phyloP scores from a whole-genome alignment of 2,797 vertebrate genomes.

The Perodicticus potto region DNA sequence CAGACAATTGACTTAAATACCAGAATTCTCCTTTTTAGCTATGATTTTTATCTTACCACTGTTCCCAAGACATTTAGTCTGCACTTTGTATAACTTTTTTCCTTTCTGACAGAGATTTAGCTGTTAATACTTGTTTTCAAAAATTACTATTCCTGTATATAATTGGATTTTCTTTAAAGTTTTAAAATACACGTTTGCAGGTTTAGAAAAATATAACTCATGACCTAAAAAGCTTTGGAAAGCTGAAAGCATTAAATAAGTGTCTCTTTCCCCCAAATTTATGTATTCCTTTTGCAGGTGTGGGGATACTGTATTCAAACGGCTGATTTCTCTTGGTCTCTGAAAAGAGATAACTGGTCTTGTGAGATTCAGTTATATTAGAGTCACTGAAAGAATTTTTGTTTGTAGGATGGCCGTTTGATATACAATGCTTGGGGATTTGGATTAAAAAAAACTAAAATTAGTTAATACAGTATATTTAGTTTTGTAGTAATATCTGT shows the following conservation, averaged over 20 bases:
- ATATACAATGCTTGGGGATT: conserved; percentile 48
- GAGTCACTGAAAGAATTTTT: conserved; percentile 61
- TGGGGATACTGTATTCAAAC: conserved; percentile 38
- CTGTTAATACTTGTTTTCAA: conserved; percentile 43
- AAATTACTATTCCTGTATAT: background rate
- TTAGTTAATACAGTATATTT: conserved; percentile 53
- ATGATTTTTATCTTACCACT: conserved; percentile 40
- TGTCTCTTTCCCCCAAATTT: background rate
- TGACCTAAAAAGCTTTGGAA: conserved; percentile 54
- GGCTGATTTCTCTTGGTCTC: conserved; percentile 30
- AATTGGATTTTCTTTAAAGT: conserved; percentile 45
- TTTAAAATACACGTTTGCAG: conserved; percentile 57
- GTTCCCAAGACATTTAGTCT: background rate
- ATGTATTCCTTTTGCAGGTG: conserved; percentile 46
- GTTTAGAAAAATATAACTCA: conserved; percentile 8
- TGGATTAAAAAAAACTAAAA: conserved; percentile 47
- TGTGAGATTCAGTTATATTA: conserved; percentile 55
- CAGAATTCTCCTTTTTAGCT: conserved; percentile 18
- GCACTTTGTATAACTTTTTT: conserved; percentile 31
- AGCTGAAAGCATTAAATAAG: conserved; percentile 53
- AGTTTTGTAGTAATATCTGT: conserved; percentile 55
- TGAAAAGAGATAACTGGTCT: background rate
- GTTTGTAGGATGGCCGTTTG: conserved; percentile 47
- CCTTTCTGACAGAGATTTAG: conserved; percentile 51
- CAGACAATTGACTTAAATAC: conserved; percentile 42